Base-by-base conservation (phyloP, 2,888 invertebrate species). In the Spilarctia lutea region DNA sequence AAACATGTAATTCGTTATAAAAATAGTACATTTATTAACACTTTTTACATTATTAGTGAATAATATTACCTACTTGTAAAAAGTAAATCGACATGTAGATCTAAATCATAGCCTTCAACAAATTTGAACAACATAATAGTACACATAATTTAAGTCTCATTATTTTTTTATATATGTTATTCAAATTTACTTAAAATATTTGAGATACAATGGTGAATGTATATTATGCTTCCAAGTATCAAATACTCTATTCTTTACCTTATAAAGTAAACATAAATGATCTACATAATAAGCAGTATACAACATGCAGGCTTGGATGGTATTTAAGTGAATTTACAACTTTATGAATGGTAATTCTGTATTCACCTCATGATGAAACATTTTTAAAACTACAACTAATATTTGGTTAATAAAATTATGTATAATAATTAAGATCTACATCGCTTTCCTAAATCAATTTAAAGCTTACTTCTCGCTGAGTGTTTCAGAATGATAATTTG, bases 1-100 rank as follows among this genome's bases (percentile, higher is more conserved):
- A 56, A 33, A 39, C 60, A 60, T 68, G 60, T 18, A 45, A 45
- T 56, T n/a, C 39, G 66, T 72, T 74, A 52, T 42, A 24, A 68
- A 24, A 67, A 24, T 33, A n/a, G 24, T 60, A 60, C 30, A 60
- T 68, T 42, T 68, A 72, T 72, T 66, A 56, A n/a, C 8, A 52
- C n/a, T 67, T 27, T 35, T 48, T 45, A 33, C 65, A 65, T 65
- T 48, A n/a, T 65, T 27, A 30, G 45, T 45, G 3, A 6, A 24
- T 3, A 68, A 18, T 20, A 13, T 30, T 48, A 48, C 45, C 30
- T 45, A 20, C 30, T 18, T 30, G 11, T 33, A 33, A 33, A 33
- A 33, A 33, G 33, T 33, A 33, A 33, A 33, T 33, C 33, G 33
- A 33, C 33, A 33, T 33, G 33, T 33, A 33, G 33, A 33, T 33